Evolutionary conservation across 2,888 invertebrate genomes (phyloP).

Genomic region (Crematogaster levior): DNA sequence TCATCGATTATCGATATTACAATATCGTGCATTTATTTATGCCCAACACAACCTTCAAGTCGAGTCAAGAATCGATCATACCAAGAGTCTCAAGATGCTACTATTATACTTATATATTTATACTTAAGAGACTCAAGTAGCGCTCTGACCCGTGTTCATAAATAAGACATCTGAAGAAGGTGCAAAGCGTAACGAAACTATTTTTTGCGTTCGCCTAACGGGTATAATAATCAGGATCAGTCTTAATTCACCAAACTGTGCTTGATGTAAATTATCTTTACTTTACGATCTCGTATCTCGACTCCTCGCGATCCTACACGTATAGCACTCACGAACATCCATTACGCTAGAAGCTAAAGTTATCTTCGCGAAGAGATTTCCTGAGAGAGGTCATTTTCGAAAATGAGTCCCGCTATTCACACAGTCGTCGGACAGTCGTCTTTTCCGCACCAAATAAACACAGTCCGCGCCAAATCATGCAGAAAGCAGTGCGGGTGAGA

Average conservation of each 20-base stretch:
- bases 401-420: conserved; percentile 31
- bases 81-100: neutral
- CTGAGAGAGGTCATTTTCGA: conserved; percentile 24
- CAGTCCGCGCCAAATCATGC: conserved; percentile 35
- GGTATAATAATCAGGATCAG: neutral
- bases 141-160: neutral
- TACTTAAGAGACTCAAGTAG: neutral
- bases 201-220: neutral
- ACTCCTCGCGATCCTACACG: neutral
- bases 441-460: conserved; percentile 29
- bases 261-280: neutral
- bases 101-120: too few relatives aligned
- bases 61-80: neutral
- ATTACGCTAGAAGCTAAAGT: conserved; percentile 4
- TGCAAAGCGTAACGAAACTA: neutral
- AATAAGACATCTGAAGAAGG: neutral
- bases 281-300: neutral
- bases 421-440: conserved; percentile 13
- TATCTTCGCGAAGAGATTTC: conserved; percentile 27
- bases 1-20: neutral
- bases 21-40: neutral
- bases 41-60: neutral
- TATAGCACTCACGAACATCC: neutral
- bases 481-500: conserved; percentile 3
- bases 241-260: neutral